Evolutionary conservation across 2,797 vertebrate genomes (phyloP), one percentile per base, ranked within the genome.

Genomic region (Brachyalestes nurse): DNA sequence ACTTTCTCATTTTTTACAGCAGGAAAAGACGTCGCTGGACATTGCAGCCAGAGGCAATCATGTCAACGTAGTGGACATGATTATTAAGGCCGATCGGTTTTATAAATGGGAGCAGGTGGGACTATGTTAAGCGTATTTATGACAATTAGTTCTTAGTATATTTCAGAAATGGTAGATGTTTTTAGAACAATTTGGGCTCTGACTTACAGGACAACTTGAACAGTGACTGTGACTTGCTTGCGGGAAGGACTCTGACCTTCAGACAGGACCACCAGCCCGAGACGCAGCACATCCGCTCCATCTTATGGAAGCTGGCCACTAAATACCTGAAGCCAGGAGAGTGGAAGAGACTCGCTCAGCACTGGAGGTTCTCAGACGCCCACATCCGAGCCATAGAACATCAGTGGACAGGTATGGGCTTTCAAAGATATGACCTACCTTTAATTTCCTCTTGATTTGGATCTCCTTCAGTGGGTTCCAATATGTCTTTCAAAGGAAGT

Each of bases 21-120:
- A 98, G 90, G 95, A 95, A 72, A 97, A 97, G 87, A 95, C 95
- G 0, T 93, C 95, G 34, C 89, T 97, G 89, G 96, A 96, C 25
- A 93, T 97, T 0, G 96, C 97, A 0, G 94, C 96, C 9, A 93
- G 96, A 87, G 94, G 95, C 80, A 96, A 96, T 90, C 95, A 98
- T 0, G 83, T 96, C 83, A 92, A 91, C 82, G 60, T 98, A 87
- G 96, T 92, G 0, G 97, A 98, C 88, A 97, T 97, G 96, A 96
- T 98, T 84, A 96, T 98, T 87, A 98, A 97, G 92, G 97, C 96
- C 0, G 95, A 98, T 62, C 91, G 95, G 2, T 97, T 98, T 92
- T 97, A 97, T 89, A 95, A 91, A 51, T 94, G 95, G 96, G 92
- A 96, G 83, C 96, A 97, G 94, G 97, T 94, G 90, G 23, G 90